Percentiles rank a stretch among this genome's conserved stretches.
phyloP scores from a whole-genome alignment of 2,113 vertebrate genomes.

The Mola mola region DNA sequence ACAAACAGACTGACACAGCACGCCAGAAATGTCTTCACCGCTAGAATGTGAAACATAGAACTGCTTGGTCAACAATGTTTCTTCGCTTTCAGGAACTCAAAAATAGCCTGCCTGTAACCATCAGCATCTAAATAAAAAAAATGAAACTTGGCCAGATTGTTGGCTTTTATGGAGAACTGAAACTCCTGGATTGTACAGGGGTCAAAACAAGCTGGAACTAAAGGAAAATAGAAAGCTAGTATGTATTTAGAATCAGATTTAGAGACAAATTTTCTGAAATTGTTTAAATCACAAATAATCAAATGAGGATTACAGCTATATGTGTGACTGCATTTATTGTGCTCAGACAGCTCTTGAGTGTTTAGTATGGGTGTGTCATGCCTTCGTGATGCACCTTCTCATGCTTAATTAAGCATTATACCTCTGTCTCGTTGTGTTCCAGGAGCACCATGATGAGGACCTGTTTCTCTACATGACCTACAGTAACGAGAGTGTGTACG shows the following conservation, averaged over 20 bases:
- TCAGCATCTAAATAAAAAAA: neutral
- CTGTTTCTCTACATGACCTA: constrained; percentile 98
- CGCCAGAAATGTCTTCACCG: neutral
- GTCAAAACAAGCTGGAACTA: no score
- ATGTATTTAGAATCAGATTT: neutral
- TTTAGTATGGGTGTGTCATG: neutral
- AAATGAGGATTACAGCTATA: neutral
- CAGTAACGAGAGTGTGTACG: constrained; percentile 97
- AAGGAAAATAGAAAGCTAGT: no score
- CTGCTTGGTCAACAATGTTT: constrained; percentile 11
- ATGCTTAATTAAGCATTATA: neutral
- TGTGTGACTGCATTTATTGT: neutral
- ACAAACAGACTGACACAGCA: no score
- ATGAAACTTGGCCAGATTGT: no score
- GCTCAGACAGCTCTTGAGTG: neutral
- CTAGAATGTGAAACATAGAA: neutral
- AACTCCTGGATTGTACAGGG: no score
- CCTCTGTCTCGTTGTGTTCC: constrained; percentile 22
- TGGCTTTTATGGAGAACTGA: no score
- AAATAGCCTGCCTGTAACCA: no score
- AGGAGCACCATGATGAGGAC: constrained; percentile 99
- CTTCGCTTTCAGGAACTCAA: constrained; percentile 17
- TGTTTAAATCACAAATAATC: neutral
- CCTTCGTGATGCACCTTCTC: neutral
- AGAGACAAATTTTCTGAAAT: no score